phyloP scores from a whole-genome alignment of 1,140 invertebrate species.

The Saxidomus purpurata region DNA sequence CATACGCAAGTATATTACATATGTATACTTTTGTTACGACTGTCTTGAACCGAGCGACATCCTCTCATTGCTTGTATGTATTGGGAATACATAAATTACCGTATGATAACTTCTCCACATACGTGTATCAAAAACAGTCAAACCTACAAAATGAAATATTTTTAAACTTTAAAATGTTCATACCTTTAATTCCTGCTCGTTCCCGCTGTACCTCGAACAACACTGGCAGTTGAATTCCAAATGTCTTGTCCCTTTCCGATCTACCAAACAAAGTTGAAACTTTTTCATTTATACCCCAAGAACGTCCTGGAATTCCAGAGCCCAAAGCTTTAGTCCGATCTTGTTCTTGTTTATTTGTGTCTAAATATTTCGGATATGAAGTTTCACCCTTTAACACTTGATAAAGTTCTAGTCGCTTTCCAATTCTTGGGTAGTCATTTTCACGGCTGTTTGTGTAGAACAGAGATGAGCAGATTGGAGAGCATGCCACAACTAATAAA shows the following conservation, averaged over 20 bases:
- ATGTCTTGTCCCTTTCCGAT: background rate
- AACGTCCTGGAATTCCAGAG: background rate
- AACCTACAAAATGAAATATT: no score
- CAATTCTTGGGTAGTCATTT: constrained; percentile 58
- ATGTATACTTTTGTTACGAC: no score
- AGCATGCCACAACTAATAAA: background rate
- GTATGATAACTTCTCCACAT: no score
- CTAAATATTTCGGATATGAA: background rate
- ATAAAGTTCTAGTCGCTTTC: constrained; percentile 10
- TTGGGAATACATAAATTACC: no score
- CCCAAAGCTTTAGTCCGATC: background rate
- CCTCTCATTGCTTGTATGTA: no score
- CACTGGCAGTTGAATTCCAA: background rate
- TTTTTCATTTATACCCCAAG: background rate
- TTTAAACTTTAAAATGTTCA: no score
- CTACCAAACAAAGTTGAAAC: background rate
- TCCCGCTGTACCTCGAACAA: background rate
- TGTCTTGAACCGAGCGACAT: no score
- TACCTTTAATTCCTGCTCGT: no score
- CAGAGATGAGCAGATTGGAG: background rate
- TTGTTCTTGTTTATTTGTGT: background rate
- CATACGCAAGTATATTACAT: no score
- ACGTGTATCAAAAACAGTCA: no score
- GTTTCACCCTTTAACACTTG: background rate
- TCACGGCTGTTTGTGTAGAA: constrained; percentile 56